Conservation (phyloP, 2,113 vertebrate genomes). For the Plecotus auritus region DNA sequence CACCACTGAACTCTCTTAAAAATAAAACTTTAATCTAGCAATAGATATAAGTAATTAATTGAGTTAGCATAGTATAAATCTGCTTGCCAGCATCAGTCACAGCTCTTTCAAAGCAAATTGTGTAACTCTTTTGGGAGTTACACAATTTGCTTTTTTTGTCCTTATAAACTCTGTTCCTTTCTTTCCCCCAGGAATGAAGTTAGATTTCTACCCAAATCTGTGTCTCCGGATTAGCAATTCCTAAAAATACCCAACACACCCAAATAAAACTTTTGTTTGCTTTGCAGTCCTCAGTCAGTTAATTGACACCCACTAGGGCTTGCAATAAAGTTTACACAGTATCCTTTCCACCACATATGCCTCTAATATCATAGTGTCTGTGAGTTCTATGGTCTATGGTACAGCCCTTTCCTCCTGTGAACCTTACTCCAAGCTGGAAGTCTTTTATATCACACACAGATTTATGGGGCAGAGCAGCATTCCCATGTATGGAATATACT, state of each 20-base stretch:
- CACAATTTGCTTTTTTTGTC: background rate
- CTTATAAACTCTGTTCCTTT: background rate
- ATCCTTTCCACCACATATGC: background rate
- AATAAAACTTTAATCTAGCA: background rate
- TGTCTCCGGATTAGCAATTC: background rate
- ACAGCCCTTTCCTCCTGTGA: background rate
- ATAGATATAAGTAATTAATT: background rate
- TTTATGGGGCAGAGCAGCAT: background rate
- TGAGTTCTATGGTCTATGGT: background rate
- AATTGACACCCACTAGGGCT: background rate
- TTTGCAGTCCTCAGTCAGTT: background rate
- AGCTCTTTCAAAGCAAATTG: background rate
- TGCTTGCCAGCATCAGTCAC: background rate
- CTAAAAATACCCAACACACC: background rate
- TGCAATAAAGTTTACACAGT: background rate
- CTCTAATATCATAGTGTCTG: background rate
- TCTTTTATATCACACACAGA: background rate
- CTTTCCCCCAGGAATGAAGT: background rate
- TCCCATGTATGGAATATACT: background rate
- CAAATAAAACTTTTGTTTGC: background rate
- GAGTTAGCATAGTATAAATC: background rate
- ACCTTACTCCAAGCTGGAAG: background rate
- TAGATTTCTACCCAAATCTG: background rate
- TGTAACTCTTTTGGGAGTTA: background rate
- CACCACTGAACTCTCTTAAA: background rate